Base-by-base conservation (phyloP, 2,888 invertebrate genomes). In the Tuta absoluta region DNA sequence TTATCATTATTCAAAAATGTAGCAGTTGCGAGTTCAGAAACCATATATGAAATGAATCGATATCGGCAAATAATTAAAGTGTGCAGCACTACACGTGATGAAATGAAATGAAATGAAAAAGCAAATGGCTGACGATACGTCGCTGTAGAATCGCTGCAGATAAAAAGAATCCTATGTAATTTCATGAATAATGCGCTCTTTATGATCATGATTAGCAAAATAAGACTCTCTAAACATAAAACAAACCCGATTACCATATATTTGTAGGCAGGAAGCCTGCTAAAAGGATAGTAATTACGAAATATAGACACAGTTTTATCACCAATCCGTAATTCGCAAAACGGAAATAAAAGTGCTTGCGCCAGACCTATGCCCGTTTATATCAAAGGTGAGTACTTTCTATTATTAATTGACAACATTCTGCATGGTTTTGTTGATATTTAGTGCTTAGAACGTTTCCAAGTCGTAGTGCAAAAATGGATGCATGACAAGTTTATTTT, bases 181-280 rank as follows among this genome's bases (percentile, higher is more conserved):
- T 89, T 81, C 85, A 93, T 93, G 93, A 92, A 88, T 86, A 81
- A 93, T 93, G 93, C 92, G 86, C 91, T 91, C 87, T 92, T 91
- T 87, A 92, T 91, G 89, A 85, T 85, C 77, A 92, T 89, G 91
- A 91, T 83, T 90, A 91, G 91, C 89, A 89, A 91, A 93, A 92
- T 91, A 93, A 89, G 89, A 87, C 81, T 86, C 81, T 77, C 71
- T 77, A 82, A 77, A 79, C 73, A 75, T 71, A 80, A 86, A 86
- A 85, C 76, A 83, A 84, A 74, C 81, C 74, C 80, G 75, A 82
- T 78, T 77, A 77, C 66, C 70, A 67, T 77, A 85, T 91, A 91
- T 91, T 91, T 75, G 71, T 72, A 33, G 82, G 82, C 80, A 70
- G 68, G 81, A 80, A 81, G 78, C 80, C 79, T 75, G 70, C 78